A percentile compares a stretch with the other conserved stretches of the same genome.
These are phyloP conservation scores for Natrix natrix DNA, from an alignment of 2,797 vertebrate genomes.

Conservation along the genomic window DNA sequence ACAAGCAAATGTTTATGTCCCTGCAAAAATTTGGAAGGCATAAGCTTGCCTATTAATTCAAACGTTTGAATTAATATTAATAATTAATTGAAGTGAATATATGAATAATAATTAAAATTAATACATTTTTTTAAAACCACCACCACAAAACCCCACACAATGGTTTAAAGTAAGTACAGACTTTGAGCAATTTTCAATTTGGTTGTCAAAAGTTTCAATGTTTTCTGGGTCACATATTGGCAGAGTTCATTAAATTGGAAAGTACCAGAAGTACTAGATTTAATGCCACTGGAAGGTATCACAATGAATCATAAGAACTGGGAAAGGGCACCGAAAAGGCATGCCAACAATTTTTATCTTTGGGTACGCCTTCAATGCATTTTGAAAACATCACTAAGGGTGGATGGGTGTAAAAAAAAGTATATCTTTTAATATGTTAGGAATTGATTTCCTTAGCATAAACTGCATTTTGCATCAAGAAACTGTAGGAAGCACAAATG, in stretches of 20 bases:
- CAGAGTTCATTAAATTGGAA: not conserved
- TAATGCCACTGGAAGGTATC: not conserved
- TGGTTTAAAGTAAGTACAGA: not conserved
- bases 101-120: not conserved
- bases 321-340: not conserved
- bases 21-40: not conserved
- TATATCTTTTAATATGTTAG: not conserved
- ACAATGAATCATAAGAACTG: not conserved
- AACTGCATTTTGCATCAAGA: not conserved
- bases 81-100: no score
- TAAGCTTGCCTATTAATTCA: not conserved
- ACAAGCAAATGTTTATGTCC: not conserved
- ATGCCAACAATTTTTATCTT: not conserved
- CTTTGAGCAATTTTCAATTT: not conserved
- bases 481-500: not conserved
- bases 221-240: not conserved
- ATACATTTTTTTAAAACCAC: not conserved
- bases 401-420: not conserved
- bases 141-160: not conserved
- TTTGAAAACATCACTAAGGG: not conserved
- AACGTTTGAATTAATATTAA: not conserved
- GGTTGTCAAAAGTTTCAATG: not conserved
- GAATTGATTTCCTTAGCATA: not conserved
- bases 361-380: not conserved
- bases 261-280: not conserved